These are phyloP conservation scores for Bombylius discolor DNA, from an alignment of 2,888 invertebrate genomes.

Conservation along the genomic window DNA sequence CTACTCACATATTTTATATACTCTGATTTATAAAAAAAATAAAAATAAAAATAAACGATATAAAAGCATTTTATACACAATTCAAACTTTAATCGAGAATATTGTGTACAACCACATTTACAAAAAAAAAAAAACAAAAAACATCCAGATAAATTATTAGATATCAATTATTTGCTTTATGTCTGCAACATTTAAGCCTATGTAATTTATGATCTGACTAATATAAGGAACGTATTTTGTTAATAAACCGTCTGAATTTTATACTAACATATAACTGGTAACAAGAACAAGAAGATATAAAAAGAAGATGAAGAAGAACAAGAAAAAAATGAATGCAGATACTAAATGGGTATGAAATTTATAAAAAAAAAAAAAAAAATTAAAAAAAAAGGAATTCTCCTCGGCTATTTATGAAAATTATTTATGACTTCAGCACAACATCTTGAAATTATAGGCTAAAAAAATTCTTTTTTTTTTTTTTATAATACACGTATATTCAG, in stretches of 20 bases:
- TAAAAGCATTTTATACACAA: no score
- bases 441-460: slow-evolving; percentile 13
- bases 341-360: not conserved
- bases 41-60: no score
- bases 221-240: slow-evolving; percentile 12
- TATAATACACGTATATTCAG: no score
- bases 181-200: slow-evolving; percentile 15
- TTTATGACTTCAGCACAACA: slow-evolving; percentile 15
- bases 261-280: not conserved
- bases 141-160: slow-evolving; percentile 14
- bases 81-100: no score
- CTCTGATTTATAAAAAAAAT: no score
- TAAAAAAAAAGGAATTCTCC: slow-evolving; percentile 11
- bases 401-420: slow-evolving; percentile 14
- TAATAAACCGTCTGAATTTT: slow-evolving; percentile 11
- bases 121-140: slow-evolving; percentile 3
- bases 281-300: not conserved
- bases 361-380: slow-evolving; percentile 6
- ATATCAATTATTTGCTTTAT: slow-evolving; percentile 16
- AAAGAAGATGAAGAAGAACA: not conserved
- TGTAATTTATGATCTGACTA: slow-evolving; percentile 13
- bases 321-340: not conserved
- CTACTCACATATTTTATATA: not conserved
- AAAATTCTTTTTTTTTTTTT: not conserved
- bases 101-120: not conserved